Evolutionary conservation across 1,140 invertebrate species (phyloP), one percentile per base, ranked within the genome.

Genomic region (Drosophila arizonae): DNA sequence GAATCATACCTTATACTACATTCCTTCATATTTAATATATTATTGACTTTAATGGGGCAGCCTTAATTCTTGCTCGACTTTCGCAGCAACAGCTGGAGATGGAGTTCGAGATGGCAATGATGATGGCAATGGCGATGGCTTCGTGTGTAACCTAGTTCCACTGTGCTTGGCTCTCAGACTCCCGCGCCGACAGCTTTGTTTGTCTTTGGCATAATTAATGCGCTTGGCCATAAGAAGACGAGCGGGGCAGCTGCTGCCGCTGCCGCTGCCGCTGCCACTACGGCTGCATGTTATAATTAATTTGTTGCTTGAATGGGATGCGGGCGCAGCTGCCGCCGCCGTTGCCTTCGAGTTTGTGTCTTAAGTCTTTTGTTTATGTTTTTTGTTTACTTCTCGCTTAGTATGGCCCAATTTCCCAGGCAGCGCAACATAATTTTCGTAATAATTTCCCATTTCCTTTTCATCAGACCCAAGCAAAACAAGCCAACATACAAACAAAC

Each of bases 401-500:
- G 11, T 33, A 52, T 66, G 71, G 30, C 65, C 77, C 69, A 68
- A 73, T 77, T 79, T 79, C 74, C 61, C 70, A 76, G 17, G 43
- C 43, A 46, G 43, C 43, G 43, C 43, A 46, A 57, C 64, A 73
- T 57, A 65, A 69, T 69, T 73, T 76, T 79, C 61, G 65, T 79
- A 76, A 79, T 79, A 79, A 79, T 77, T 79, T 79, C 69, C 69
- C 70, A 79, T 73, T 79, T 79, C 74, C 74, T 79, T 79, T 79
- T 65, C 70, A 56, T 66, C 58, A 67, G 30, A 50, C 33, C 2
- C 33, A 33, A 9, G 6, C 33, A 33, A 33, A 33, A 8, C 8
- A 65, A 39, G 24, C 8, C 15, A 50, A 50, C 24, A 67, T 15
- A 67, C 55, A 48, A 57, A 73, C 26, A 62, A 63, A 55, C 8